Base-by-base conservation (phyloP, 1,140 invertebrate species). In the Pectinophora gossypiella region DNA sequence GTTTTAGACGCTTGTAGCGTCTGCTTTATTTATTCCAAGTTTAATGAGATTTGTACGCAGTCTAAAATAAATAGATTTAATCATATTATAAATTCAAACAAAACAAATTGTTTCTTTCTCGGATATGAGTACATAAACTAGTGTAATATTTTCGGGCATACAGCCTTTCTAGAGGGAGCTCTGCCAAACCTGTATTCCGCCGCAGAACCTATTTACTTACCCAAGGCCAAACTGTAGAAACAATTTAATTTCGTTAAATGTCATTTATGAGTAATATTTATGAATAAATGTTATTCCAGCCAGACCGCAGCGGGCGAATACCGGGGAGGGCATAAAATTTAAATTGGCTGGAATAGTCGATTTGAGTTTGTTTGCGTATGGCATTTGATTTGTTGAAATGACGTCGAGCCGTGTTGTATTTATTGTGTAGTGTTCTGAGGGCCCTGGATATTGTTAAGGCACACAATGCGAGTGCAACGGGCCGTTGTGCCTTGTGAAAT, bases 401-500 rank as follows among this genome's bases (percentile, higher is more conserved):
- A 72, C 67, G 72, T 64, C 44, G 65, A 59, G 64, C 60, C 59
- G 60, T 66, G 64, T 71, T 71, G 57, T 75, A 71, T 75, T 73
- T 78, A 77, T 79, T 72, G 71, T 73, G 61, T 67, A 59, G 71
- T 68, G 72, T 70, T 69, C 68, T 64, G 56, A 62, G 61, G 68
- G 62, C 69, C 67, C 56, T 80, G 73, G 71, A 79, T 82, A 84
- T 84, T 84, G 82, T 84, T 83, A 79, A 68, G 68, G 73, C 73
- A 68, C 83, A 84, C 81, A 84, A 84, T 82, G 73, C 68, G 62
- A 76, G 73, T 79, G 78, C 76, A 80, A 65, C 79, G 68, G 83
- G 79, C 81, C 84, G 76, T 73, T 82, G 84, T 72, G 79, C 81
- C 79, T 82, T 76, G 76, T 83, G 77, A 85, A 87, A 87, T 87